Base-by-base conservation (phyloP, 2,797 vertebrate species). In the Labeo calbasu region DNA sequence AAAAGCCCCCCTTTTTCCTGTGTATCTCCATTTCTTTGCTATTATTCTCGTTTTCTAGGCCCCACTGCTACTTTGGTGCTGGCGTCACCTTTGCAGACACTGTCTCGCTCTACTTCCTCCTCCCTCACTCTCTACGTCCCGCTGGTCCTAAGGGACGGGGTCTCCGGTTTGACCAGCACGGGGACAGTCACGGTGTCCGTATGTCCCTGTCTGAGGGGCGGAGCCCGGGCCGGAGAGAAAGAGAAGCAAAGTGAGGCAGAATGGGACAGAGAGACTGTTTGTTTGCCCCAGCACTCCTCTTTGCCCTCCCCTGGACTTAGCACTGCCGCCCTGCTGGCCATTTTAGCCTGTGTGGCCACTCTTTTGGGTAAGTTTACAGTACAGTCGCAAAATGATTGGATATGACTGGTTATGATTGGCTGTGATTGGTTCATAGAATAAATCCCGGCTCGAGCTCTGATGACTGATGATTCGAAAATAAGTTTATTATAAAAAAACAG, bases 111-210 rank as follows among this genome's bases (percentile, higher is more conserved):
- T 19, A 82, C 91, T 0, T 94, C 94, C 59, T 96, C 95, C 84
- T 94, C 93, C 53, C 90, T 96, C 68, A 95, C 95, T 12, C 93
- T 97, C 69, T 92, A 96, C 57, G 94, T 98, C 85, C 97, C 97
- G 0, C 92, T 98, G 85, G 92, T 97, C 85, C 93, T 98, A 76
- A 93, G 94, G 88, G 97, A 98, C 7, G 95, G 95, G 70, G 94
- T 93, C 15, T 97, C 96, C 0, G 94, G 95, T 12, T 95, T 97
- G 88, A 96, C 95, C 87, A 97, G 96, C 90, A 97, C 96, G 0
- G 96, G 95, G 80, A 98, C 97, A 0, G 95, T 98, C 92, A 98
- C 97, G 0, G 94, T 98, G 89, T 97, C 96, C 4, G 90, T 98
- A 65, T 98, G 97, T 87, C 96, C 95, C 88, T 98, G 97, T 89